These are phyloP conservation scores for Sphaerophoria rueppellii DNA, from an alignment of 2,888 invertebrate genomes.

Conservation along the genomic window DNA sequence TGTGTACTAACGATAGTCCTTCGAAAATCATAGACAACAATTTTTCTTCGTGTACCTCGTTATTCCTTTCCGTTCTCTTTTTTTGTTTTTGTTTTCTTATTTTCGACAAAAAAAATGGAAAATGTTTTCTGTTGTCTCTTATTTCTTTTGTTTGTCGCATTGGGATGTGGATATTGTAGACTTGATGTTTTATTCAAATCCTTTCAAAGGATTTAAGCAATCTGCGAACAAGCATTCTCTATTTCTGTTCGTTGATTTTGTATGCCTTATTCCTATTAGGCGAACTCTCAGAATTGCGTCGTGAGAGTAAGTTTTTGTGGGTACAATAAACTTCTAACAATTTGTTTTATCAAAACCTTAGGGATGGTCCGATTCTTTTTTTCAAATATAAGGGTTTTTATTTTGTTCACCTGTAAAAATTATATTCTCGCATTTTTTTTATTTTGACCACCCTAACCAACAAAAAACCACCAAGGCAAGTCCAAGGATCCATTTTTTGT, in stretches of 20 bases:
- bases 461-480: too few relatives aligned
- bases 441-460: too few relatives aligned
- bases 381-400: too few relatives aligned
- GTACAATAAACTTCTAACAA: not conserved
- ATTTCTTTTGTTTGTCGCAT: conserved; percentile 26
- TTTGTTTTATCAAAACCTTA: too few relatives aligned
- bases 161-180: conserved; percentile 28
- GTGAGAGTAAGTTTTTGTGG: not conserved
- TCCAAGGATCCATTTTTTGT: not conserved
- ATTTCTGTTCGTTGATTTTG: conserved; percentile 6
- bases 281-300: conserved; percentile 10
- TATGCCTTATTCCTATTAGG: too few relatives aligned
- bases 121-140: conserved; percentile 39
- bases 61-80: conserved; percentile 21
- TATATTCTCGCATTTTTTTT: too few relatives aligned
- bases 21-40: conserved; percentile 11
- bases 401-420: too few relatives aligned
- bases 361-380: too few relatives aligned
- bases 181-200: conserved; percentile 64
- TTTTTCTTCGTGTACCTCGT: conserved; percentile 30
- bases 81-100: not conserved
- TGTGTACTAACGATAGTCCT: not conserved
- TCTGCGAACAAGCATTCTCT: conserved; percentile 32
- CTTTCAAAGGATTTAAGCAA: conserved; percentile 36
- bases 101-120: conserved; percentile 1